Base-by-base conservation (phyloP, 2,888 invertebrate genomes). In the Eristalinus aeneus region DNA sequence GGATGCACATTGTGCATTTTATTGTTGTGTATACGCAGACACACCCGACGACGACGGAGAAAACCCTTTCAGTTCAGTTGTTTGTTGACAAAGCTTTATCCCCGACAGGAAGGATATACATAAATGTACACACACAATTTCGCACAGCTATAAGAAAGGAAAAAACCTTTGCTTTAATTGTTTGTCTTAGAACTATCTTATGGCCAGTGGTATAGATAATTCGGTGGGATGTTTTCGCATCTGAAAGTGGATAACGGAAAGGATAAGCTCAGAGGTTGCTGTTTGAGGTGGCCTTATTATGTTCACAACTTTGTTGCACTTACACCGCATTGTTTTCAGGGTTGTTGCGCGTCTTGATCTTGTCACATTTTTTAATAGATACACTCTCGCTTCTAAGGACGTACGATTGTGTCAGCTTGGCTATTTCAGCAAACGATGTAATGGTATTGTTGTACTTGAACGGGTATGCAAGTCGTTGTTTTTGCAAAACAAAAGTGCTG, bases 1-100 rank as follows among this genome's bases (percentile, higher is more conserved):
- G 86, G 81, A 86, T 86, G 86, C 86, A 86, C 86, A 86, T 86
- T 86, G 86, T 86, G 86, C 81, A 86, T 77, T 81, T 81, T 78
- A 82, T 86, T 86, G 81, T 82, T 81, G 60, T 74, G 81, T 81
- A 78, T 77, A 81, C 71, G 77, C 34, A 77, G 85, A 84, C 85
- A 58, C 46, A 71, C 36, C 56, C 34, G n/a, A 39, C 9, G 67
- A 60, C 36, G 23, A 65, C 20, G 46, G 67, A 12, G 22, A 11
- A n/a, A 61, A 74, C 81, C 71, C 75, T 82, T 69, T 75, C 65
- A 65, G 60, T 86, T 77, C 58, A 77, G 71, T 74, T 73, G 72
- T 75, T 71, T 86, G 77, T 86, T 86, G 81, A 71, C 81, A 74
- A 87, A 77, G 82, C 82, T 77, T 78, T 86, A 78, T 74, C 82